Conservation (phyloP, 2,797 vertebrate genomes). For the Epinephelus awoara region DNA sequence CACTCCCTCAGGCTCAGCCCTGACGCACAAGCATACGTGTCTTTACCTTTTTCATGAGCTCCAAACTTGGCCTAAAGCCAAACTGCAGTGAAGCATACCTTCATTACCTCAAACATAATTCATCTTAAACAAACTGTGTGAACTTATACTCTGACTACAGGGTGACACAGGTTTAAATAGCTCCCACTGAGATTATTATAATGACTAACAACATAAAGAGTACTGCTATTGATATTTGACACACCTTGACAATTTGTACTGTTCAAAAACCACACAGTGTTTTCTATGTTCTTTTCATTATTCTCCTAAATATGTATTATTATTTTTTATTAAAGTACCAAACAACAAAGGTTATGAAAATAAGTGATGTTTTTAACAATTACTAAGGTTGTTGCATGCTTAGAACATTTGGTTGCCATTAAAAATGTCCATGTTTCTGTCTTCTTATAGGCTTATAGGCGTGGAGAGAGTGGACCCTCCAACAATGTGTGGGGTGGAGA, state of each 20-base stretch:
- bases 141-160: background rate
- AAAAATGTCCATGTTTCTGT: background rate
- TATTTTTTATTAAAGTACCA: too few relatives aligned
- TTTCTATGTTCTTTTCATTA: too few relatives aligned
- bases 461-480: too few relatives aligned
- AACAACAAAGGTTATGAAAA: too few relatives aligned
- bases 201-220: background rate
- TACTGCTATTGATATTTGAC: background rate
- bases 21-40: rapidly evolving
- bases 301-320: too few relatives aligned
- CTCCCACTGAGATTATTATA: background rate
- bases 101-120: background rate
- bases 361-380: too few relatives aligned
- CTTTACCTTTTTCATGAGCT: background rate
- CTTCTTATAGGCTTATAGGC: too few relatives aligned
- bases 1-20: background rate
- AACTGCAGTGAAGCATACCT: background rate
- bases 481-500: too few relatives aligned
- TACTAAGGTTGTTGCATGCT: too few relatives aligned
- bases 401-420: background rate
- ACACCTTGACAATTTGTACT: background rate
- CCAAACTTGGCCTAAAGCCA: background rate
- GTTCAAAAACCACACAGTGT: too few relatives aligned
- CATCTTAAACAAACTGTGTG: background rate
- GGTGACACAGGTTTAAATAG: background rate